A percentile compares a stretch with the other conserved stretches of the same genome.
Conservation (phyloP, 2,888 invertebrate genomes). For the Slavum lentiscoides region DNA sequence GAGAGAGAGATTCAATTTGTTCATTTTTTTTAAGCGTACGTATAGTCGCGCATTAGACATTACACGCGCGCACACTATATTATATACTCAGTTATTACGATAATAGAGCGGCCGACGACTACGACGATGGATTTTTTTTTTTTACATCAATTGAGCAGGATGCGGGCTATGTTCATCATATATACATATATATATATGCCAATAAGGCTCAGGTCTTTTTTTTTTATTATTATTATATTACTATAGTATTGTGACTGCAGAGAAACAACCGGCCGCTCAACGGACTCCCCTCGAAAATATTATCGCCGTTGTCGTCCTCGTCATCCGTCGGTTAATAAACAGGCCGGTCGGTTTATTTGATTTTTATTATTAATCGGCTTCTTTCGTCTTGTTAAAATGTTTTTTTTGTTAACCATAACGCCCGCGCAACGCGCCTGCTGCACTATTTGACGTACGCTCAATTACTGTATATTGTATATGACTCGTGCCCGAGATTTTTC, state of each 20-base stretch:
- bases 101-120: too few relatives aligned
- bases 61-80: too few relatives aligned
- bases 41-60: too few relatives aligned
- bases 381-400: neutral
- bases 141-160: conserved; percentile 33
- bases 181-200: neutral
- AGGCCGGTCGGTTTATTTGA: conserved; percentile 4
- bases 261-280: too few relatives aligned
- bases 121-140: too few relatives aligned
- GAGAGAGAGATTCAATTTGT: conserved; percentile 12
- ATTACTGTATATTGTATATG: too few relatives aligned
- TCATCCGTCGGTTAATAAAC: neutral
- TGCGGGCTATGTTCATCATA: conserved; percentile 9
- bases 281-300: conserved; percentile 4
- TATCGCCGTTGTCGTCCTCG: neutral
- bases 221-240: neutral
- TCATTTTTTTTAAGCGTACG: neutral
- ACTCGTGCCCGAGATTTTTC: too few relatives aligned
- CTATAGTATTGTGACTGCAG: neutral
- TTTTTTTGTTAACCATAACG: neutral
- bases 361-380: conserved; percentile 3
- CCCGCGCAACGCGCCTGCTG: too few relatives aligned
- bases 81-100: too few relatives aligned
- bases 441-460: too few relatives aligned
- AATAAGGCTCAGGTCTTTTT: neutral